These are phyloP conservation scores for Antheraea mylitta DNA, from an alignment of 1,140 invertebrate genomes.

Conservation along the genomic window DNA sequence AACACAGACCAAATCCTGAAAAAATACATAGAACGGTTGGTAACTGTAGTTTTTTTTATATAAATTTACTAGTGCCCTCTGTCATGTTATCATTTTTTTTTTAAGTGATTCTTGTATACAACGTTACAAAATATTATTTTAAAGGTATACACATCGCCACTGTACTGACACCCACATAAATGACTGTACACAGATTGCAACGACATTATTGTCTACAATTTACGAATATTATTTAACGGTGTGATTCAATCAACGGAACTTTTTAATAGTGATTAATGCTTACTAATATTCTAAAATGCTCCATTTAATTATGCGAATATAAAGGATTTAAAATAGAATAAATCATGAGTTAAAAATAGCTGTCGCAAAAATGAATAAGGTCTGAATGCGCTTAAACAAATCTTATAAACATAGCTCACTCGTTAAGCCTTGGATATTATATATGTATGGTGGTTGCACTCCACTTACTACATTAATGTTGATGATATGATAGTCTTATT, in stretches of 20 bases:
- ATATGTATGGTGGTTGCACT: too few relatives aligned
- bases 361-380: background rate
- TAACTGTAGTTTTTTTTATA: too few relatives aligned
- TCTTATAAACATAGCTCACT: too few relatives aligned
- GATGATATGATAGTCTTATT: too few relatives aligned
- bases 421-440: too few relatives aligned
- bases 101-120: too few relatives aligned
- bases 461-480: too few relatives aligned
- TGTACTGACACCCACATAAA: constrained; percentile 8
- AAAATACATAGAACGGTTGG: too few relatives aligned
- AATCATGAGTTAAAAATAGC: background rate
- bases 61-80: too few relatives aligned
- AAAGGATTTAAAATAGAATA: background rate
- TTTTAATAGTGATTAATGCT: background rate
- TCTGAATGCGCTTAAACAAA: too few relatives aligned
- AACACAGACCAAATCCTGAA: too few relatives aligned
- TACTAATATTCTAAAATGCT: constrained; percentile 6
- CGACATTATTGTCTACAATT: background rate
- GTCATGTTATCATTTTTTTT: too few relatives aligned
- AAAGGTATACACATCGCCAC: background rate
- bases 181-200: constrained; percentile 2
- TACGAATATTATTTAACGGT: background rate
- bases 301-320: background rate
- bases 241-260: constrained; percentile 10
- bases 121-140: background rate